Base-by-base conservation (phyloP, 2,888 invertebrate genomes). In the Agelastica alni region DNA sequence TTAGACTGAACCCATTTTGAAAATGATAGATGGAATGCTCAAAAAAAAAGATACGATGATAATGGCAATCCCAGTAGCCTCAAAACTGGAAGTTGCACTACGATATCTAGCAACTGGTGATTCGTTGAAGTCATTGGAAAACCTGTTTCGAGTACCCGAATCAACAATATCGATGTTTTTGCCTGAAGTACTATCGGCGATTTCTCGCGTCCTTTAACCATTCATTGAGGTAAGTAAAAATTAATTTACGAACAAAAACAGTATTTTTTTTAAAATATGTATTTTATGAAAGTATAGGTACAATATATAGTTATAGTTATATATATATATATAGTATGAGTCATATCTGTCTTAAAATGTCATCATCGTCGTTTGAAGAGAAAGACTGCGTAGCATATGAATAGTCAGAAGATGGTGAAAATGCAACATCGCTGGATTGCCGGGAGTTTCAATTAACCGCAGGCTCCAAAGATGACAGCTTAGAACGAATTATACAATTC, bases 401-500 rank as follows among this genome's bases (percentile, higher is more conserved):
- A 14, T 18, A 18, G 41, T 22, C 7, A 9, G n/a, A n/a, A n/a
- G n/a, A n/a, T n/a, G n/a, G 41, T 37, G 13, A 16, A 16, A 1
- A 2, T 10, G n/a, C 17, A 16, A 6, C 37, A n/a, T 22, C 22
- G 22, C 1, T 1, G n/a, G n/a, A n/a, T 22, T 22, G 22, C 1
- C 7, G 22, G 1, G 7, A 7, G 22, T 22, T 22, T 22, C 5
- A 22, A 22, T 22, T 1, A 22, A 7, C 22, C 22, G 7, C 22
- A 22, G 4, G 22, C 22, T 32, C 0, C 13, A n/a, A 13, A 44
- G 41, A 20, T 18, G 31, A n/a, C 22, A 54, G 14, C 45, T 45
- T 37, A 30, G 10, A 5, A 43, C 32, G 28, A 13, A 26, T 49
- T 2, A 44, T 51, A 18, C 16, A 44, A 22, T 46, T 53, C 22